Evolutionary conservation across 2,888 invertebrate genomes (phyloP), one percentile per base, ranked within the genome.

Genomic region (Parapristionchus giblindavisi): DNA sequence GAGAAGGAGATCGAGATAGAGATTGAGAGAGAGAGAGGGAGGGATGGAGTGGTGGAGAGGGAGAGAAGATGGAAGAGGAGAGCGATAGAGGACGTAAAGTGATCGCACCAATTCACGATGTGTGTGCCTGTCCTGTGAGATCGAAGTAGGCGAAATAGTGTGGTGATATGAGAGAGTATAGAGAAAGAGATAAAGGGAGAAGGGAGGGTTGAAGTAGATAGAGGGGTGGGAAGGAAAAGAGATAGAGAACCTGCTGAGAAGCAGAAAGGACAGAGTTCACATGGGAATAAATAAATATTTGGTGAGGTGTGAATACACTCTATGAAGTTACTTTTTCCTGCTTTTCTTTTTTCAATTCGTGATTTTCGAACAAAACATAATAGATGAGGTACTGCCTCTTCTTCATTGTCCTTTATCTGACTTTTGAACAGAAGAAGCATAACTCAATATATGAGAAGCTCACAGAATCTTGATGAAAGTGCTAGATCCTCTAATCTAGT

Each of bases 121-220:
- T n/a, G n/a, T n/a, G n/a, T n/a, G n/a, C n/a, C n/a, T n/a, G n/a
- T n/a, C n/a, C n/a, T n/a, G n/a, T 6, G 34, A 34, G 58, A 14
- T 2, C 34, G 34, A 36, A n/a, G 60, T 32, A 60, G 60, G 60
- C 60, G 32, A 61, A 40, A 40, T 27, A 36, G 27, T 36, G 36
- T 27, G 38, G 61, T 36, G 61, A 40, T 40, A 61, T 40, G 36
- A 8, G 43, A 43, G 43, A 43, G 36, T 40, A 61, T 61, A 40
- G 38, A 36, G 36, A 40, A 36, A 36, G 60, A 36, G 34, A 29
- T 24, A 36, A 32, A 63, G 29, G 43, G 40, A 56, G 56, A 24
- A 24, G n/a, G 24, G 56, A 56, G n/a, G n/a, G 56, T 17, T n/a
- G 32, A 36, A 40, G 51, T 51, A 48, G 34, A 66, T 63, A 27